Evolutionary conservation across 1,140 invertebrate genomes (phyloP).

Genomic region (Atta texana): DNA sequence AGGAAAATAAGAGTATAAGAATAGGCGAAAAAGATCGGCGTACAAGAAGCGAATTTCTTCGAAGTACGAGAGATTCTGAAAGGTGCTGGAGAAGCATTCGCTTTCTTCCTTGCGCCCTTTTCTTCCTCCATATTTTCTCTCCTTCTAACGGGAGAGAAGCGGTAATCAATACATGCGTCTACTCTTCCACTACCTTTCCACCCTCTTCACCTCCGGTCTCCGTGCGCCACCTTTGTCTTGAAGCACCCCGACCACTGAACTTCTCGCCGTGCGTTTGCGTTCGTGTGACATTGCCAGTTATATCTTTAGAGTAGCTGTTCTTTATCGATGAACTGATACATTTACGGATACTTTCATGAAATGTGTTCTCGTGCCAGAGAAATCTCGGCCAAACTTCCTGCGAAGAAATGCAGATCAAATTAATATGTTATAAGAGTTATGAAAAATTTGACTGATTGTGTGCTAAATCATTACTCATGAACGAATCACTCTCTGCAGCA

Average conservation of each 20-base stretch:
- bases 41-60: constrained; percentile 52
- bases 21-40: constrained; percentile 2
- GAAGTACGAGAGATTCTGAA: constrained; percentile 33
- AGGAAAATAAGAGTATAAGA: constrained; percentile 29
- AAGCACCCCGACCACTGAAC: constrained; percentile 12
- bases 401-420: neutral
- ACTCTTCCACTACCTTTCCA: constrained; percentile 58
- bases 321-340: constrained; percentile 8
- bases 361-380: neutral
- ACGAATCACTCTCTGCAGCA: constrained; percentile 9
- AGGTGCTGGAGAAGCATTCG: constrained; percentile 32
- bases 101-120: constrained; percentile 17
- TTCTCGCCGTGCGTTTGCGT: constrained; percentile 12
- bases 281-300: neutral
- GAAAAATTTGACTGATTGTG: constrained; percentile 10
- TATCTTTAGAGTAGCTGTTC: constrained; percentile 22
- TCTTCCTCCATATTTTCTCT: constrained; percentile 32
- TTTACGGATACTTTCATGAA: constrained; percentile 9
- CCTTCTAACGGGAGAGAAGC: constrained; percentile 27
- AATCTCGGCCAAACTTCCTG: neutral
- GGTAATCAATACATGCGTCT: constrained; percentile 76
- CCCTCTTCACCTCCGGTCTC: constrained; percentile 39
- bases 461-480: neutral
- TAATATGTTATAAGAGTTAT: neutral
- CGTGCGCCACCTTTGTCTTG: constrained; percentile 36